phyloP scores from a whole-genome alignment of 2,888 invertebrate species.

The Ornithoptera alexandrae region DNA sequence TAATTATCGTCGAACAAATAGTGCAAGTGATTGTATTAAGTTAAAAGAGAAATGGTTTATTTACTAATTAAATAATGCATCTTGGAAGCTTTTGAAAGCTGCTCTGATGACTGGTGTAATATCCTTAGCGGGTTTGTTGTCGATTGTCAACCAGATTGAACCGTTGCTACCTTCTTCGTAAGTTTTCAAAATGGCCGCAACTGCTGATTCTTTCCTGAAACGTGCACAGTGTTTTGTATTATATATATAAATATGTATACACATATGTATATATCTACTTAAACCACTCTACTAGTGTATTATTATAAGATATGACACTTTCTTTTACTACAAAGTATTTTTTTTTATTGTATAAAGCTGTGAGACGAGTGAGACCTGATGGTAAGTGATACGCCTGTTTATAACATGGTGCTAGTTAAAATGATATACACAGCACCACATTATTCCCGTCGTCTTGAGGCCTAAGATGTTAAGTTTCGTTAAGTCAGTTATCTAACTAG shows the following conservation, averaged over 20 bases:
- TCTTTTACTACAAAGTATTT: too few relatives aligned
- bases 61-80: background rate
- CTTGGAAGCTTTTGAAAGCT: background rate
- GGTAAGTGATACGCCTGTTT: too few relatives aligned
- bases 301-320: too few relatives aligned
- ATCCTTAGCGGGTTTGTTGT: slow-evolving; percentile 39
- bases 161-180: slow-evolving; percentile 40
- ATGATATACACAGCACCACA: too few relatives aligned
- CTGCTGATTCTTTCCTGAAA: slow-evolving; percentile 42
- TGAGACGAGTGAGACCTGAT: too few relatives aligned
- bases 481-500: too few relatives aligned
- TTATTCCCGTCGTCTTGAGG: too few relatives aligned
- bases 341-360: too few relatives aligned
- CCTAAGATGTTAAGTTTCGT: too few relatives aligned
- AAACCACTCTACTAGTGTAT: too few relatives aligned
- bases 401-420: too few relatives aligned
- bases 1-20: background rate
- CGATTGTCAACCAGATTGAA: slow-evolving; percentile 40
- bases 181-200: slow-evolving; percentile 38
- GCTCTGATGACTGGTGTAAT: slow-evolving; percentile 35
- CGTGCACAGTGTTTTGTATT: background rate
- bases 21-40: background rate
- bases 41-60: background rate
- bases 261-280: background rate
- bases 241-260: background rate